These are phyloP conservation scores for Lepus europaeus DNA, from an alignment of 2,113 vertebrate genomes.

Conservation along the genomic window DNA sequence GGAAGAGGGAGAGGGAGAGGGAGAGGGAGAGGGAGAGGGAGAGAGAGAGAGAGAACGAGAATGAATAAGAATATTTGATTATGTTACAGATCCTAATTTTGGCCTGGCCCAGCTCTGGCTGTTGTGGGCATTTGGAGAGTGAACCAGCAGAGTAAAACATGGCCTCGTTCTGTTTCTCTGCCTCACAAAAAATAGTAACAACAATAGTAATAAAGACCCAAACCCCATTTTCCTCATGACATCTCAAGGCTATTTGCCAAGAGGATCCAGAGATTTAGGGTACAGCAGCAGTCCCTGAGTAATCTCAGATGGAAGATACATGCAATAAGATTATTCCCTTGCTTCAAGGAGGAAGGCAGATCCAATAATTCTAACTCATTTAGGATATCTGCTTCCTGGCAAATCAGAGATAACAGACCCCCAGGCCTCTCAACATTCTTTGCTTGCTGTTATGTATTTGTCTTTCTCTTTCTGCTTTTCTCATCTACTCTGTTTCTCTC, in stretches of 20 bases:
- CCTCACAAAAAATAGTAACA: too few relatives aligned
- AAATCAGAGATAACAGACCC: neutral
- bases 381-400: conserved; percentile 70
- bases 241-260: conserved; percentile 50
- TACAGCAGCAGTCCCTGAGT: conserved; percentile 43
- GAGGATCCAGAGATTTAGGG: conserved; percentile 51
- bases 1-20: too few relatives aligned
- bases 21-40: too few relatives aligned
- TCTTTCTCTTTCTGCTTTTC: neutral
- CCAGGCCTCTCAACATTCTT: conserved; percentile 38
- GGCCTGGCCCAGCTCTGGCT: too few relatives aligned
- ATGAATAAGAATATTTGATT: too few relatives aligned
- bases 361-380: conserved; percentile 74
- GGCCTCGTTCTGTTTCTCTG: too few relatives aligned
- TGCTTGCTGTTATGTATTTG: neutral
- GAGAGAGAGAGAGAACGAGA: too few relatives aligned
- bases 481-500: neutral
- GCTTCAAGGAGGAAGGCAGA: conserved; percentile 51
- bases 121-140: too few relatives aligned
- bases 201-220: neutral
- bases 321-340: conserved; percentile 56
- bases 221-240: conserved; percentile 20
- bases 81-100: too few relatives aligned
- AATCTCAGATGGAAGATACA: conserved; percentile 23
- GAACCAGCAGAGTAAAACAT: too few relatives aligned